Conservation (phyloP, 2,797 vertebrate species). For the Sebastes cheni region DNA sequence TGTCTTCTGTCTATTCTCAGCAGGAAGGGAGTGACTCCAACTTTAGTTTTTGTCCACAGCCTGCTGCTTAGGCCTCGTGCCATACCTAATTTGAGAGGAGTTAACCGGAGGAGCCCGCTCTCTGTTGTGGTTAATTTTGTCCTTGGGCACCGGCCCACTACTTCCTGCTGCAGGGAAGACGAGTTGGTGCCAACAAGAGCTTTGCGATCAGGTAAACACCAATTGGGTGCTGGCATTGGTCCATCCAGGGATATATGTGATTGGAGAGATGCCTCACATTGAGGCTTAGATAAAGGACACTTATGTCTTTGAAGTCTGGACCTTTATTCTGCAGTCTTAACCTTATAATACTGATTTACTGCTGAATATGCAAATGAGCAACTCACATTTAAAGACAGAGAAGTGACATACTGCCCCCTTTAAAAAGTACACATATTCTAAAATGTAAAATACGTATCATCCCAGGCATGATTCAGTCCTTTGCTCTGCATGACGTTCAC, state of each 20-base stretch:
- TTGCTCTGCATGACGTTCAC: background rate
- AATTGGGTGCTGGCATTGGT: constrained; percentile 6
- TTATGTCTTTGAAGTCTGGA: background rate
- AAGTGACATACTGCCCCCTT: too few relatives aligned
- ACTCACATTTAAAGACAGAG: background rate
- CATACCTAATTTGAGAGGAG: constrained; percentile 34
- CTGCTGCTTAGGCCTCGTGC: constrained; percentile 32
- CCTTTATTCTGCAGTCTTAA: background rate
- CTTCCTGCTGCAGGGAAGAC: constrained; percentile 23
- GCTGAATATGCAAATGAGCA: background rate
- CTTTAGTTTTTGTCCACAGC: constrained; percentile 9
- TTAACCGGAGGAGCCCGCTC: constrained; percentile 15
- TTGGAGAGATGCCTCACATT: background rate
- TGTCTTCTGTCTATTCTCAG: constrained; percentile 19
- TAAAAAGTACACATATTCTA: background rate
- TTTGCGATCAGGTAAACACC: constrained; percentile 49
- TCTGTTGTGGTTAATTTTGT: constrained; percentile 35
- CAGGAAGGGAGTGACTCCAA: constrained; percentile 5
- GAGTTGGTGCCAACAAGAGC: constrained; percentile 45
- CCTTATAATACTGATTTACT: background rate
- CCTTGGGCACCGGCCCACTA: constrained; percentile 34
- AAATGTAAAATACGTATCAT: background rate
- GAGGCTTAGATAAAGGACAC: background rate
- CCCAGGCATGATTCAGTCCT: background rate
- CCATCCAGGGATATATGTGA: constrained; percentile 6